Evolutionary conservation across 2,113 vertebrate genomes (phyloP).

Genomic region (Sylvia atricapilla): DNA sequence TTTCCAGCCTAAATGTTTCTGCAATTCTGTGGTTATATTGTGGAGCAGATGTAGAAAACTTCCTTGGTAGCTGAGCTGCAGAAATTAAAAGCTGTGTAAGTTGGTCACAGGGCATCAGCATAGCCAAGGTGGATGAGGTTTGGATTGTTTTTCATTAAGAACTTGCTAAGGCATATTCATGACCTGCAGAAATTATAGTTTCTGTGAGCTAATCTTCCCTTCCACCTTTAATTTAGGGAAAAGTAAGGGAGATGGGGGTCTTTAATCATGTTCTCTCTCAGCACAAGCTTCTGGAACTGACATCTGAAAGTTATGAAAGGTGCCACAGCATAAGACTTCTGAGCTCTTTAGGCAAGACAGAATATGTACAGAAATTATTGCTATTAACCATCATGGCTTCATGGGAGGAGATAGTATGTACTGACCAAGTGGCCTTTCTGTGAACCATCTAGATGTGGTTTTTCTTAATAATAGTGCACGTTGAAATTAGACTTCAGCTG

Average conservation of each 20-base stretch:
- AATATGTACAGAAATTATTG: background rate
- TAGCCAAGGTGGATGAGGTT: background rate
- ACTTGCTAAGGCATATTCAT: background rate
- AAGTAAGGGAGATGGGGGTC: background rate
- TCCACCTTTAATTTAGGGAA: background rate
- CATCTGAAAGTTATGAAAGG: background rate
- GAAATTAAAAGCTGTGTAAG: background rate
- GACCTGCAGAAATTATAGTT: background rate
- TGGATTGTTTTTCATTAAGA: background rate
- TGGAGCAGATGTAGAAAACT: background rate
- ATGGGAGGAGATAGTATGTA: background rate
- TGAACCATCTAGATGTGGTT: background rate
- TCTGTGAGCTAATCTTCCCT: background rate
- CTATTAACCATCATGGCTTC: background rate
- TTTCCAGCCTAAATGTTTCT: background rate
- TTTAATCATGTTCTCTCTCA: background rate
- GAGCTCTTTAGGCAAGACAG: background rate
- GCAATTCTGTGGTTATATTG: background rate
- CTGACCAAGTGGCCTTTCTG: background rate
- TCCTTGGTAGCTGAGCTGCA: background rate
- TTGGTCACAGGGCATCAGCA: background rate
- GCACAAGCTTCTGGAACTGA: background rate
- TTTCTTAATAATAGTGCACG: background rate
- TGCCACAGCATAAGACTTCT: background rate
- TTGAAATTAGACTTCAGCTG: background rate